These are phyloP conservation scores for Albula goreensis DNA, from an alignment of 2,113 vertebrate genomes.

Conservation along the genomic window DNA sequence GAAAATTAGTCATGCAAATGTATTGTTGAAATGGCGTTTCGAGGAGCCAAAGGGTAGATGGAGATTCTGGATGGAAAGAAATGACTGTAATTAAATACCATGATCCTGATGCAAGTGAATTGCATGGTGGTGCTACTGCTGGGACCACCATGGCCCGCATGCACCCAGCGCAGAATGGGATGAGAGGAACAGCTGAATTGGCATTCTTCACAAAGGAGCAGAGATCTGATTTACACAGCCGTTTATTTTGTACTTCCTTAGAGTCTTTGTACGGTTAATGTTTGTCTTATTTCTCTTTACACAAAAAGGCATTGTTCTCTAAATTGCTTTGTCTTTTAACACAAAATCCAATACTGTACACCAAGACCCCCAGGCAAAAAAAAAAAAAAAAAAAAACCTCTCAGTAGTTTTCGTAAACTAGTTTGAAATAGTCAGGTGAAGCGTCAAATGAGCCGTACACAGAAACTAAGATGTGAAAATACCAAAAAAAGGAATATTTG, in stretches of 20 bases:
- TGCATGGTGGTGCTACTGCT: neutral
- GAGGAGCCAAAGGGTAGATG: neutral
- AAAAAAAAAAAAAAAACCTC: no score
- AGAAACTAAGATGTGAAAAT: neutral
- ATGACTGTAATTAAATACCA: neutral
- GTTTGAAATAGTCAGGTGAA: neutral
- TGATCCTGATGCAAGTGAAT: neutral
- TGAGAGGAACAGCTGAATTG: no score
- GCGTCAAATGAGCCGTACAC: neutral
- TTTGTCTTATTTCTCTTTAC: no score
- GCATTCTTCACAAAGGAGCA: no score
- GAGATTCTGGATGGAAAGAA: neutral
- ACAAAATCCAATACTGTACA: neutral
- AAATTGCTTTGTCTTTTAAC: no score
- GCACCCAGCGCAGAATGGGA: no score
- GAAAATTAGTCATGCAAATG: neutral
- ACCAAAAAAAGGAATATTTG: neutral
- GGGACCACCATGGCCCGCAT: no score
- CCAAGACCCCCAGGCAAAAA: neutral
- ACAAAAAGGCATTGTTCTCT: no score
- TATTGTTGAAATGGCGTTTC: neutral
- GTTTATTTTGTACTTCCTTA: no score
- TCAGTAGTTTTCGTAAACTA: neutral
- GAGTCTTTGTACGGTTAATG: no score
- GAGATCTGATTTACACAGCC: no score